Evolutionary conservation across 2,113 vertebrate species (phyloP).

Genomic region (Bettongia penicillata): DNA sequence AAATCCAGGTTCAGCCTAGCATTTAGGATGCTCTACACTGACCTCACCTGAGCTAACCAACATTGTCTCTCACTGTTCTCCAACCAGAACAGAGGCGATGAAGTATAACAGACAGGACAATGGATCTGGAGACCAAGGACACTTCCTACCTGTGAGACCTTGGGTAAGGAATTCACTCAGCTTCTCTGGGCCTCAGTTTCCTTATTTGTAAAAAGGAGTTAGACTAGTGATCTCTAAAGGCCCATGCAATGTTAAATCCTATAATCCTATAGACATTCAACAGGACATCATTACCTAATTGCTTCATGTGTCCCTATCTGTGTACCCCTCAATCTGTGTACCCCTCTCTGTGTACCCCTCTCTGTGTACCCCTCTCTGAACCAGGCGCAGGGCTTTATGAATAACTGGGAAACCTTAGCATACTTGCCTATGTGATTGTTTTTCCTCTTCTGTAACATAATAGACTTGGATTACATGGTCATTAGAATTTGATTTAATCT

Average conservation of each 20-base stretch:
- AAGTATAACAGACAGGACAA: not conserved
- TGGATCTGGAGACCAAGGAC: not conserved
- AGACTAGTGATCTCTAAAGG: not conserved
- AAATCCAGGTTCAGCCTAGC: not conserved
- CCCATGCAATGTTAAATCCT: not conserved
- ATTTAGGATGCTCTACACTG: not conserved
- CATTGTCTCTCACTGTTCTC: not conserved
- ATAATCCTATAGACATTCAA: not conserved
- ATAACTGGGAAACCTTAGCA: not conserved
- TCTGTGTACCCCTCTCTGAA: not conserved
- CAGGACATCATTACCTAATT: not conserved
- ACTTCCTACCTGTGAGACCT: not conserved
- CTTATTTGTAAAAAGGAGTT: not conserved
- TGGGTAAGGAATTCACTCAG: not conserved
- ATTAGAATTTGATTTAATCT: not conserved
- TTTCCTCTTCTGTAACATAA: not conserved
- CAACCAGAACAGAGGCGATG: not conserved
- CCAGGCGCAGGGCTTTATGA: not conserved
- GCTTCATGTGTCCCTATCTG: not conserved
- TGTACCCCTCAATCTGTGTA: not conserved
- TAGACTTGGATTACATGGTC: not conserved
- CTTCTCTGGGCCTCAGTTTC: not conserved
- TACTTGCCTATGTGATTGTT: not conserved
- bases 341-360: not conserved
- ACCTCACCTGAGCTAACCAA: not conserved